A percentile compares a stretch with the other conserved stretches of the same genome.
Evolutionary conservation across 2,797 vertebrate species (phyloP).

Genomic region (Aphelocoma californica): DNA sequence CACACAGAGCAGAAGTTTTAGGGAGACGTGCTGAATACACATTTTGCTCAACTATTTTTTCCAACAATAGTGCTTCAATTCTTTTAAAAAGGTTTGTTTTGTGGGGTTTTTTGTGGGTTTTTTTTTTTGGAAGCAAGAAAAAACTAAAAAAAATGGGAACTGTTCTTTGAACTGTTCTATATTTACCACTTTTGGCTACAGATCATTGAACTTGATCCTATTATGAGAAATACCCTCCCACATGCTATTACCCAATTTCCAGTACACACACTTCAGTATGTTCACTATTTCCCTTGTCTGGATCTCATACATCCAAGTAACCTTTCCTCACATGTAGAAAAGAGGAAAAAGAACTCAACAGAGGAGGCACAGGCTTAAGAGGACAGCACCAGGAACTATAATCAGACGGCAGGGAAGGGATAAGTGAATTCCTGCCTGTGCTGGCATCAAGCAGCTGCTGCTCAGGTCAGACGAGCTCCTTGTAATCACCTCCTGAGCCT

Average conservation of each 20-base stretch:
- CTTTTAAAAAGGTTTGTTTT: neutral
- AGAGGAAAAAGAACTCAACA: neutral
- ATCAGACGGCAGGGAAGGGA: neutral
- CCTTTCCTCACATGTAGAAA: neutral
- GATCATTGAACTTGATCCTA: neutral
- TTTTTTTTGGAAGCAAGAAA: neutral
- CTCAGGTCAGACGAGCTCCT: neutral
- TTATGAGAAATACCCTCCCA: constrained; percentile 25
- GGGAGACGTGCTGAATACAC: neutral
- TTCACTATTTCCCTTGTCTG: neutral
- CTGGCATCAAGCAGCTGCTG: neutral
- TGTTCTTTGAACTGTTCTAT: neutral
- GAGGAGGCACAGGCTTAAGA: neutral
- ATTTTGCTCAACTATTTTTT: neutral
- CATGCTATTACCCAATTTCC: neutral
- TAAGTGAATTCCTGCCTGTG: neutral
- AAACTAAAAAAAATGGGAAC: neutral
- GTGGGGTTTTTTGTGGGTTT: no score
- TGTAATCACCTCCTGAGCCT: neutral
- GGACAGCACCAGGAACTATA: neutral
- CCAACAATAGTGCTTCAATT: neutral
- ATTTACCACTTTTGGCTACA: neutral
- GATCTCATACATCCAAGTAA: neutral
- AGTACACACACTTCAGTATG: neutral
- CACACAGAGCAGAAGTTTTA: neutral